Base-by-base conservation (phyloP, 2,797 vertebrate genomes). In the Neosilurus mollespiculum region DNA sequence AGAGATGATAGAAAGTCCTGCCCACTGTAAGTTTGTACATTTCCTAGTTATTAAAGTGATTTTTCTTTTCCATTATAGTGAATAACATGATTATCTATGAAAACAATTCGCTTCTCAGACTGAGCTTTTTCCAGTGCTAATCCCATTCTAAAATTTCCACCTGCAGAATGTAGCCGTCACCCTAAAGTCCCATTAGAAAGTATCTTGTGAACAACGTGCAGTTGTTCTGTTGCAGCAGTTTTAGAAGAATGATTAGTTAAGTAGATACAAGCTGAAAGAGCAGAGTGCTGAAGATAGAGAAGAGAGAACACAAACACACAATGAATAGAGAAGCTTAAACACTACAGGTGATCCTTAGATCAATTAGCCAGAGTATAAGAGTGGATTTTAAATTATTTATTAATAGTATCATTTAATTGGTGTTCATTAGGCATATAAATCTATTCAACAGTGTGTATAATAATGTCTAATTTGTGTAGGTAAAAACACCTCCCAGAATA, bases 331-430 rank as follows among this genome's bases (percentile, higher is more conserved):
- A 12, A 75, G 51, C 18, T 58, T 53, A 34, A 49, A 80, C 26
- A 53, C 49, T 56, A 75, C 73, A 80, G 66, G 64, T 86, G 82
- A 84, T 64, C 64, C 76, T 54, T 70, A 78, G 62, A 16, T 81
- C 84, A 78, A 84, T 87, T 82, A 65, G 82, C 37, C 22, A 20
- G 54, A 53, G 69, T 58, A 80, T 70, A n/a, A 83, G 66, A 62
- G 71, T 76, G 75, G 18, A 78, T 34, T 43, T 43, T 43, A 43
- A 43, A 43, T 43, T 43, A 2, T 43, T 43, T 43, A 43, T 2
- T 43, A 43, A 43, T 43, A 43, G 37, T 43, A 6, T 43, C 2
- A 43, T 43, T 43, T 2, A 43, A 43, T 43, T 6, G 6, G 37
- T 43, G 37, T 43, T 43, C 37, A 43, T 43, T 6, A 43, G 37